Evolutionary conservation across 2,888 invertebrate species (phyloP), one percentile per base, ranked within the genome.

Genomic region (Nephrocerus scutellatus): DNA sequence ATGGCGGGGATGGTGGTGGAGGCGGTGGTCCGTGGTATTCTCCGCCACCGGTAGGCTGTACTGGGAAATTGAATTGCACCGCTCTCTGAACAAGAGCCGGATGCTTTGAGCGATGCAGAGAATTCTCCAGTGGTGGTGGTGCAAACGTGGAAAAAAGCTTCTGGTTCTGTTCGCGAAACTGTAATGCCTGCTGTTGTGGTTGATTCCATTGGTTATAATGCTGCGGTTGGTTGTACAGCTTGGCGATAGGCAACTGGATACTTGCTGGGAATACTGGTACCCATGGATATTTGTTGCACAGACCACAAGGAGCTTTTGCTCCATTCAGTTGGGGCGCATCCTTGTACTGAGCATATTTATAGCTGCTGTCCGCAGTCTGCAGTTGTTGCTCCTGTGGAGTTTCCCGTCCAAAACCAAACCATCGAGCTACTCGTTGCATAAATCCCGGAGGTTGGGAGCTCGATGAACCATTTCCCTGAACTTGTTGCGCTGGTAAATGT

Each of bases 211-310:
- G 49, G 6, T 41, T 44, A 10, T 47, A 49, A 12, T 45, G 49
- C 2, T 43, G 47, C 15, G 43, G 47, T 6, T 39, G 26, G 15
- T 39, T 38, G 30, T 43, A 41, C 35, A 39, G 46, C 5, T 44
- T 47, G 25, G 51, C 37, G 9, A 50, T 12, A 0, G 56, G 53
- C 39, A 50, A 53, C 26, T 56, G 57, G 10, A 55, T 30, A 20
- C 48, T 47, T 0, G 54, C 57, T 8, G 59, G 59, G 48, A 67
- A 52, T 65, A 87, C 77, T 23, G 88, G 88, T 52, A 84, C 75
- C 88, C 88, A 88, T 42, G 88, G 87, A 55, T 79, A 76, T 60
- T 77, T 74, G 61, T 87, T 85, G 57, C 88, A 88, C 37, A 82
- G 77, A 57, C 82, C 80, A 57, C 88, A 88, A 46, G 75, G 74